Evolutionary conservation across 2,888 invertebrate species (phyloP), one percentile per base, ranked within the genome.

Genomic region (Plebejus argus): DNA sequence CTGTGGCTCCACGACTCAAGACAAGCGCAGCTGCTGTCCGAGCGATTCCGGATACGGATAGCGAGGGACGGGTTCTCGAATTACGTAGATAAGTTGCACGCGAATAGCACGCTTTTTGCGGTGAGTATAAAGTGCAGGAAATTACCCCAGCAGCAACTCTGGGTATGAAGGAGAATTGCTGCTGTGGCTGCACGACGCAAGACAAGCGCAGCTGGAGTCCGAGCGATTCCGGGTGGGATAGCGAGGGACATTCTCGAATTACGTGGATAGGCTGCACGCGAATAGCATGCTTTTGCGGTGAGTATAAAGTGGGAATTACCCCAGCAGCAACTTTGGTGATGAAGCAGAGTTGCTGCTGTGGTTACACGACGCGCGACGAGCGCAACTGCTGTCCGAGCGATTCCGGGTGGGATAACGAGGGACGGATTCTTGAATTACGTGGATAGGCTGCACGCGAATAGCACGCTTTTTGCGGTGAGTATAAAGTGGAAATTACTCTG

Each of bases 51-150:
- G 86, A 97, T 98, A 83, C 96, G 96, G 88, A 97, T 98, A 89
- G 97, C 97, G 81, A 97, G 97, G 89, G 98, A 98, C 85, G 98
- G 98, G 18, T 97, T 98, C 91, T 97, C 98, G 20, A 97, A 97
- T 89, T 97, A 98, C 88, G 96, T 98, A 80, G 98, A 98, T 85
- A 97, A 98, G 86, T 90, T 98, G 83, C 97, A 98, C 88, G 97
- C 97, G 85, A 98, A 98, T 88, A 98, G 98, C 87, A 98, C 98
- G 33, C 96, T 98, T 78, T 98, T 98, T 89, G 98, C 98, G 92
- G 96, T 96, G 83, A 90, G 92, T 70, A 70, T 70, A 56, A 18
- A 56, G 5, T 0, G 6, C n/a, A n/a, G n/a, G 35, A 35, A 35
- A 35, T 35, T 35, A 6, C 1, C 35, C 7, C 35, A 35, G 7